Percentiles rank a stretch among this genome's conserved stretches.
Conservation (phyloP, 2,888 invertebrate genomes). For the Neoitamus cyanurus region DNA sequence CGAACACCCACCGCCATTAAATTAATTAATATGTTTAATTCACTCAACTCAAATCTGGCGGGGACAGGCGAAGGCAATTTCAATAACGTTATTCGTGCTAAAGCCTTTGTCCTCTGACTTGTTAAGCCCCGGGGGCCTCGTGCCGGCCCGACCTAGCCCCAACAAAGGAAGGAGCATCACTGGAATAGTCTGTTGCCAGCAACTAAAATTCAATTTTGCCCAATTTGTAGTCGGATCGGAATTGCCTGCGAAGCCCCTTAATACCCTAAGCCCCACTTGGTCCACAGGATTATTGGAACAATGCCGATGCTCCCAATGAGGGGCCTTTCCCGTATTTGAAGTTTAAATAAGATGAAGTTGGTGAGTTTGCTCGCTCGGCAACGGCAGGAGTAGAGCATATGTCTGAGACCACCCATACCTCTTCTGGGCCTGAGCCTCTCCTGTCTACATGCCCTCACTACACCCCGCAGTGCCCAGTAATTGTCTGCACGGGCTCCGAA, state of each 20-base stretch:
- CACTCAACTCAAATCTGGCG: background rate
- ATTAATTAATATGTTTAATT: background rate
- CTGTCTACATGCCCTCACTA: background rate
- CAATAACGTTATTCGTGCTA: background rate
- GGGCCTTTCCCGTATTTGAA: background rate
- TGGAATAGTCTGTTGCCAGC: background rate
- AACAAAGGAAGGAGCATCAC: background rate
- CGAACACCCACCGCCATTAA: background rate
- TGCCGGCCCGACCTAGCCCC: background rate
- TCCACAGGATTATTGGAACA: conserved; percentile 29
- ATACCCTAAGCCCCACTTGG: conserved; percentile 16
- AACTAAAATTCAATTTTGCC: conserved; percentile 21
- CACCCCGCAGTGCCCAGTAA: background rate
- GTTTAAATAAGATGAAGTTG: conserved; percentile 19
- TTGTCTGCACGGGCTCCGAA: background rate
- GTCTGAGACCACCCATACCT: background rate
- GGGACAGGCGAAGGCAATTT: background rate
- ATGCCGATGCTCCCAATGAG: conserved; percentile 13
- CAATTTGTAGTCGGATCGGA: background rate
- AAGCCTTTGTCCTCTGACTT: background rate
- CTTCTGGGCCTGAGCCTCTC: background rate
- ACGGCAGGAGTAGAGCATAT: background rate
- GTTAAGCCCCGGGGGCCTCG: background rate
- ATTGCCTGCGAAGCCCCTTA: conserved; percentile 4
- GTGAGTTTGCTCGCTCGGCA: background rate